Percentiles rank a stretch among this genome's conserved stretches.
These are phyloP conservation scores for Pterocles orientalis DNA, from an alignment of 2,113 vertebrate species.

Conservation along the genomic window DNA sequence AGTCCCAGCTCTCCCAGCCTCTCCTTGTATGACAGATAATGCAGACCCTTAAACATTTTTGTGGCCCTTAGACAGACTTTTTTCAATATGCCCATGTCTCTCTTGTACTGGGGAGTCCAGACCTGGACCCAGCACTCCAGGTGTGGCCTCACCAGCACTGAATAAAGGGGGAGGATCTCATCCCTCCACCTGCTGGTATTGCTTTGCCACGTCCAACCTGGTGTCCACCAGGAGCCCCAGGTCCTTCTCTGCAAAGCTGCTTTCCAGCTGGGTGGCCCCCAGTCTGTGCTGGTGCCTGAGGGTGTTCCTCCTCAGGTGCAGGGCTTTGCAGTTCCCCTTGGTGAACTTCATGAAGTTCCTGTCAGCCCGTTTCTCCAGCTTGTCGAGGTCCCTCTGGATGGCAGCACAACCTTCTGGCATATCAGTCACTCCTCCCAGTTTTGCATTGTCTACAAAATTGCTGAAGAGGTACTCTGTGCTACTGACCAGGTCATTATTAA, in stretches of 20 bases:
- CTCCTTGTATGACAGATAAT: not conserved
- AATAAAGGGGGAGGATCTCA: too few relatives aligned
- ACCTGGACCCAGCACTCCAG: too few relatives aligned
- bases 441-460: not conserved
- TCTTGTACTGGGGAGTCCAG: not conserved
- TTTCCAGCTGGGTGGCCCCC: fast-evolving
- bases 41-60: not conserved
- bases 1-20: not conserved
- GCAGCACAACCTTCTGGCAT: not conserved
- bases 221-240: not conserved
- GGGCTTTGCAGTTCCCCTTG: not conserved
- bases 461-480: not conserved
- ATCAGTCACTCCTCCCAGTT: not conserved
- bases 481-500: not conserved
- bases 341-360: not conserved
- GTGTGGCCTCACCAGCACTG: too few relatives aligned
- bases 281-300: not conserved
- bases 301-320: not conserved
- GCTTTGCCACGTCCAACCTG: not conserved
- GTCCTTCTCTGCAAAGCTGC: not conserved
- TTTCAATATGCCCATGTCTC: not conserved
- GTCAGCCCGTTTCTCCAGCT: not conserved
- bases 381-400: not conserved
- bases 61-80: not conserved
- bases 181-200: too few relatives aligned